Base-by-base conservation (phyloP, 2,797 vertebrate species). In the Coranthus polyacanthus region DNA sequence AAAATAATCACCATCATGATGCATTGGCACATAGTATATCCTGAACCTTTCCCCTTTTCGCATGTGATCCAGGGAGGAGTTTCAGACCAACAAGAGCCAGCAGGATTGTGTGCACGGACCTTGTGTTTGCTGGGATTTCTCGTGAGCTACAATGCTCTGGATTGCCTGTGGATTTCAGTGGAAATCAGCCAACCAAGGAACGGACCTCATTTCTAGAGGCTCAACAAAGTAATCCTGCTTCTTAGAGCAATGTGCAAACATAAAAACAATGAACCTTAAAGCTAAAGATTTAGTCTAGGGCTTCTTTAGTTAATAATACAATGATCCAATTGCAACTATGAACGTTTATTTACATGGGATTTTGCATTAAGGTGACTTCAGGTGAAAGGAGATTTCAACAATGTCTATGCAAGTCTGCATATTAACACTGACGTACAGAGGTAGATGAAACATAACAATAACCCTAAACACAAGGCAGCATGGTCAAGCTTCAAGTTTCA, bases 21-120 rank as follows among this genome's bases (percentile, higher is more conserved):
- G 63, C 13, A 17, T 77, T 46, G 64, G 54, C 55, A 68, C 75
- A 50, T 20, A 21, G 46, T 38, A 59, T 37, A 59, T 57, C 43
- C 50, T 73, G 60, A 80, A 68, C 72, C 64, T 64, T 75, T 75
- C 55, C 52, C 71, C 53, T 32, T 56, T 67, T 47, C 43, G 56
- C 89, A 89, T 87, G 88, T 91, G 86, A 89, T 84, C 13, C 68
- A 79, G 86, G 91, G 90, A 91, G 88, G 87, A 89, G 89, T 83
- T 78, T 79, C 15, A 60, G 15, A 15, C 37, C 50, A 67, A 54
- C 7, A 20, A 49, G 46, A 71, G 44, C 53, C 46, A 60, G 42
- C 2, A 3, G 63, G 71, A 68, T 54, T 15, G 56, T 75, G 67
- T 79, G 80, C 55, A 79, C 60, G 80, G 80, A 82, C 56, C 71